Evolutionary conservation across 1,140 invertebrate genomes (phyloP), one percentile per base, ranked within the genome.

Genomic region (Geopemphigus sp.): DNA sequence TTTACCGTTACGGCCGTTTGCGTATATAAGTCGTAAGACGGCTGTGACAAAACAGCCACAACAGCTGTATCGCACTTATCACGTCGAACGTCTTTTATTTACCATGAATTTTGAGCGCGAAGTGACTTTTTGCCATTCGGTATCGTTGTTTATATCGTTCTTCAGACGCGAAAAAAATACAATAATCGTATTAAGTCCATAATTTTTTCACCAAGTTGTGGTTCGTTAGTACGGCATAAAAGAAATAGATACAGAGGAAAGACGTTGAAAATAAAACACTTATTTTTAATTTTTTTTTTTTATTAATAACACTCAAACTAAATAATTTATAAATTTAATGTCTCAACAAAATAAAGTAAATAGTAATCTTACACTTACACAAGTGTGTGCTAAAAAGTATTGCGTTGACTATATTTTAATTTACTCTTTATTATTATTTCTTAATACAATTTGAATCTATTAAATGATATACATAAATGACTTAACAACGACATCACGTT

Each of bases 281-380:
- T 50, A 8, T 26, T 14, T 57, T 57, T 57, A 10, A 17, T 14
- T 45, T 57, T 59, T 61, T 59, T 59, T 78, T 17, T 78, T 14
- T n/a, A 76, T 74, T 63, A 57, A 78, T 50, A 78, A 78, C 74
- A 78, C 74, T 78, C 45, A 63, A 78, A 78, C 24, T 63, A 78
- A 78, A 78, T 78, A 78, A 78, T 78, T 78, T 78, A 78, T 78
- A 78, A 78, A 78, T 78, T 61, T 63, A 78, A 78, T 78, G 32
- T 78, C 57, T 78, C 74, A 78, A 78, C 74, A 78, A 78, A 78
- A 78, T 78, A 78, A 78, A 61, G 56, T 78, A 78, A 78, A 78
- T 78, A 78, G 74, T 78, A 78, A 78, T 78, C 56, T 50, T 78
- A 78, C 74, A 78, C 74, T 63, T 57, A 63, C 53, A 63, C 53